Evolutionary conservation across 2,113 vertebrate species (phyloP), one percentile per base, ranked within the genome.

Genomic region (Thamnophis sirtalis): DNA sequence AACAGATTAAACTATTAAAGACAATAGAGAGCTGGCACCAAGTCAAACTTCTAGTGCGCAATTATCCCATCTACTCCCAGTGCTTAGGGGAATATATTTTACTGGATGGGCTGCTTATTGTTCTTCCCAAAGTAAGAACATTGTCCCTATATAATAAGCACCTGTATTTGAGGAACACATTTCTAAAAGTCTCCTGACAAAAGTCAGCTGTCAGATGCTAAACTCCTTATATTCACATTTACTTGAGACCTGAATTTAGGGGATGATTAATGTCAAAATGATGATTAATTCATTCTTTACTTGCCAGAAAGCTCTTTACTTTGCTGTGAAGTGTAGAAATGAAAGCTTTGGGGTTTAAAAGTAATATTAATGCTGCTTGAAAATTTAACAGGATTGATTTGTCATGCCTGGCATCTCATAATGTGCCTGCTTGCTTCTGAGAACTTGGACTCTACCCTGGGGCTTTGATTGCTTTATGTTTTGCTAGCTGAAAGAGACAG

Each of bases 391-490:
- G 80, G 87, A 93, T n/a, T 68, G 80, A 93, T 90, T 91, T 90
- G 90, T 89, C 86, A 87, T 21, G 53, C 0, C 56, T 86, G 73
- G 60, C 88, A 91, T 5, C 84, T 53, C 48, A 5, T 28, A 87
- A 73, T 33, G 54, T 92, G 86, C 84, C 56, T 33, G 24, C n/a
- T 89, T 89, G 54, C 60, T 93, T 87, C 63, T 88, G 89, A 91
- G 54, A 51, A 26, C 15, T 19, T 51, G 92, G 56, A 92, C 91
- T 92, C 33, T 86, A 9, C 22, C 91, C 51, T 4, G 80, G 56
- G 50, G 38, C 3, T 50, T 91, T 84, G 73, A 88, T 26, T 94
- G 43, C 93, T 95, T 95, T 90, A 93, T 94, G 84, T 51, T 86
- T 87, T 91, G 86, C 86, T 68, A 55, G 48, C 9, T 90, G 48